phyloP scores from a whole-genome alignment of 2,113 vertebrate species.

The Etheostoma cragini region DNA sequence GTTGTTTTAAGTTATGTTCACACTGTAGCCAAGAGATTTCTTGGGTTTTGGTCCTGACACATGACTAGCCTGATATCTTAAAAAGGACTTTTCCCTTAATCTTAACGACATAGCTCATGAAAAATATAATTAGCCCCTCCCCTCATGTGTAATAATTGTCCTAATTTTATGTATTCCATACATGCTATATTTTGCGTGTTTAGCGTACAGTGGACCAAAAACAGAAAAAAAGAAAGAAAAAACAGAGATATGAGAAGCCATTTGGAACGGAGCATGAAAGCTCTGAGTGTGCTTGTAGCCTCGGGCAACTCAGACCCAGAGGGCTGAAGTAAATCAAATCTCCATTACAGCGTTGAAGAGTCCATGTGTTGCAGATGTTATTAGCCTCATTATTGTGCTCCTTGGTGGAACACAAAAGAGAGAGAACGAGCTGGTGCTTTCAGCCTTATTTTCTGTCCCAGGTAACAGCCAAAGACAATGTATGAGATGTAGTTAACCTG shows the following conservation, averaged over 20 bases:
- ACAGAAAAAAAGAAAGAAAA: not conserved
- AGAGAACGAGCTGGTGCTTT: not conserved
- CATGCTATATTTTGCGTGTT: no score
- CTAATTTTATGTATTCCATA: not conserved
- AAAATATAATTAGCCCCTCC: conserved; percentile 1
- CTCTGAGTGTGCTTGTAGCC: conserved; percentile 39
- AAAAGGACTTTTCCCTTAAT: not conserved
- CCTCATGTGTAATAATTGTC: not conserved
- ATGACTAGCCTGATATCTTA: not conserved
- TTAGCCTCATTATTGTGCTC: conserved; percentile 59
- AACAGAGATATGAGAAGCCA: conserved; percentile 11
- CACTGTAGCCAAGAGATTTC: not conserved
- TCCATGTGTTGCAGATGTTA: conserved; percentile 51
- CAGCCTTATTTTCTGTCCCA: conserved; percentile 18
- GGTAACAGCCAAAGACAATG: conserved; percentile 5
- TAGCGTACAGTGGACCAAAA: not conserved
- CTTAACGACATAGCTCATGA: not conserved
- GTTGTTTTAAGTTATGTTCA: not conserved
- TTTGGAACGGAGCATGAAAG: conserved; percentile 32
- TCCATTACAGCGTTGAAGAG: conserved; percentile 48
- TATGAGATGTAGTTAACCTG: conserved; percentile 15
- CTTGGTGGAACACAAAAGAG: conserved; percentile 33
- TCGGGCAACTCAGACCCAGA: conserved; percentile 47
- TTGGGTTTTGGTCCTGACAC: not conserved
- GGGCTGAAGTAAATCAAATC: conserved; percentile 65